These are phyloP conservation scores for Orthosia cruda DNA, from an alignment of 2,888 invertebrate genomes.

Conservation along the genomic window DNA sequence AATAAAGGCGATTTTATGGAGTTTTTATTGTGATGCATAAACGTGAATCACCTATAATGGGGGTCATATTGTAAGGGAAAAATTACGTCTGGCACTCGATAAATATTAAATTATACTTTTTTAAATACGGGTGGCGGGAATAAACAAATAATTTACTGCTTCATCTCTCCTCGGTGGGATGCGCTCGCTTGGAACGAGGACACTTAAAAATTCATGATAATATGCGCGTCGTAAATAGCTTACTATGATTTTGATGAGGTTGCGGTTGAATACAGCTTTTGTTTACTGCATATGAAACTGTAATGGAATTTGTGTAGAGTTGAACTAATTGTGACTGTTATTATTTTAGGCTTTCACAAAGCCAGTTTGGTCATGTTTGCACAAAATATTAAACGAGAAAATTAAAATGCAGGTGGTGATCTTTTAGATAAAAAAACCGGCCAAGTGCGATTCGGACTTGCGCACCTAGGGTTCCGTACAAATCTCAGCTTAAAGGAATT, in stretches of 20 bases:
- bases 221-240: conserved; percentile 65
- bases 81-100: conserved; percentile 78
- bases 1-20: conserved; percentile 90
- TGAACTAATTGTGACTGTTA: background rate
- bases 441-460: no score
- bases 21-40: conserved; percentile 91
- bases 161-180: conserved; percentile 62
- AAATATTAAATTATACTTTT: conserved; percentile 79
- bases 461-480: no score
- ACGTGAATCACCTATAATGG: conserved; percentile 89
- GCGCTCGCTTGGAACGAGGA: conserved; percentile 60
- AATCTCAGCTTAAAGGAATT: no score
- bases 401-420: background rate
- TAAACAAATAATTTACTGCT: conserved; percentile 74
- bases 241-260: conserved; percentile 56
- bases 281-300: conserved; percentile 35
- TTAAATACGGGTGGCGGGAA: conserved; percentile 72
- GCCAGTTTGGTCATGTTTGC: background rate
- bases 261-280: conserved; percentile 41
- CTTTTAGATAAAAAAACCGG: no score
- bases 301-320: conserved; percentile 8
- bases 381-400: background rate
- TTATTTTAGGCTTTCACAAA: background rate
- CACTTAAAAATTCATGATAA: conserved; percentile 70
- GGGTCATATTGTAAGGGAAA: conserved; percentile 77